These are phyloP conservation scores for Bombus pyrosoma DNA, from an alignment of 1,140 invertebrate genomes.

Conservation along the genomic window DNA sequence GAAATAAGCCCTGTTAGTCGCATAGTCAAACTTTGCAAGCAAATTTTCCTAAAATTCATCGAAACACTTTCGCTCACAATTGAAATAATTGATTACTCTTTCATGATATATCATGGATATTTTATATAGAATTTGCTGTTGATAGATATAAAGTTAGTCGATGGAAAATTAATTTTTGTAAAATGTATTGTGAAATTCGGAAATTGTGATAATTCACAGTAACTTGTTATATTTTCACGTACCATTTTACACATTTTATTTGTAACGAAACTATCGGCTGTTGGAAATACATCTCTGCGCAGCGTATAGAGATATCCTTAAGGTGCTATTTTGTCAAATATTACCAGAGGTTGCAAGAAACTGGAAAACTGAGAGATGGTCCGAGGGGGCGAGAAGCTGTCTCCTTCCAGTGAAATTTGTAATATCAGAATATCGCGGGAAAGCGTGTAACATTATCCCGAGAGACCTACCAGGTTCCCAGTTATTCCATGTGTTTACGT, in stretches of 20 bases:
- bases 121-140: no score
- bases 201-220: background rate
- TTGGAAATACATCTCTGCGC: background rate
- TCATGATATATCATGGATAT: background rate
- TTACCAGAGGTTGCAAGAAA: background rate
- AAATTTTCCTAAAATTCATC: background rate
- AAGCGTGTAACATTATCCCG: constrained; percentile 6
- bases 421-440: background rate
- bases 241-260: no score
- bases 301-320: background rate
- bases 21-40: background rate
- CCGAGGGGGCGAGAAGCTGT: background rate
- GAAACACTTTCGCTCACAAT: background rate
- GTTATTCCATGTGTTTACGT: constrained; percentile 30
- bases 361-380: background rate
- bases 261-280: background rate
- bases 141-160: no score
- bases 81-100: background rate
- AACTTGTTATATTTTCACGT: no score
- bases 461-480: background rate
- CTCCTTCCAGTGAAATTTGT: background rate
- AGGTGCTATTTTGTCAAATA: background rate
- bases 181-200: background rate
- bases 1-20: background rate
- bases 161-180: background rate